phyloP scores from a whole-genome alignment of 2,888 invertebrate species.

The Leucophora obtusa region DNA sequence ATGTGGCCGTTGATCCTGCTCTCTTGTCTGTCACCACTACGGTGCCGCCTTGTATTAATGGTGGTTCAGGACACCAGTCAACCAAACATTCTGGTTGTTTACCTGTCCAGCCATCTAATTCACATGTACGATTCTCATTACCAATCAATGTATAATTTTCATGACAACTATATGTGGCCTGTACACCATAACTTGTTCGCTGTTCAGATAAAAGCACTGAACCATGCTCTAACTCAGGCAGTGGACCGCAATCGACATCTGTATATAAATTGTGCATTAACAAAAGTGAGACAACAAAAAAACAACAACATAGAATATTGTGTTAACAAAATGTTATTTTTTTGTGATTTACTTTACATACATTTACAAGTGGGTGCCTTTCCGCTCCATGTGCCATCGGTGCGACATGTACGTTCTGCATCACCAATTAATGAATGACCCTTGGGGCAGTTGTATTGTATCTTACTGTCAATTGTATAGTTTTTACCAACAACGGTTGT shows the following conservation, averaged over 20 bases:
- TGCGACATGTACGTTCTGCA: conserved; percentile 83
- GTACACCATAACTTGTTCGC: conserved; percentile 88
- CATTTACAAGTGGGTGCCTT: conserved; percentile 91
- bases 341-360: conserved; percentile 79
- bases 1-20: conserved; percentile 89
- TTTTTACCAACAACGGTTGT: conserved; percentile 87
- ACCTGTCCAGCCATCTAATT: conserved; percentile 88
- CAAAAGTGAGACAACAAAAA: neutral
- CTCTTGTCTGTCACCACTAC: conserved; percentile 86
- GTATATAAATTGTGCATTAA: conserved; percentile 50
- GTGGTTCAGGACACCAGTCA: conserved; percentile 93
- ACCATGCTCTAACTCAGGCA: conserved; percentile 86
- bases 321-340: conserved; percentile 11
- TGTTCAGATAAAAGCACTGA: conserved; percentile 83
- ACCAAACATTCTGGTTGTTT: conserved; percentile 89
- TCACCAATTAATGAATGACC: conserved; percentile 89
- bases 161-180: conserved; percentile 87
- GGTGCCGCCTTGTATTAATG: conserved; percentile 86
- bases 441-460: conserved; percentile 88
- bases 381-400: conserved; percentile 91
- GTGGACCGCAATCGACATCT: conserved; percentile 90
- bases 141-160: conserved; percentile 92
- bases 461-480: conserved; percentile 84
- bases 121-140: conserved; percentile 85
- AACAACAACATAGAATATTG: neutral